Evolutionary conservation across 2,113 vertebrate genomes (phyloP), one percentile per base, ranked within the genome.

Genomic region (Oxyruncus cristatus): DNA sequence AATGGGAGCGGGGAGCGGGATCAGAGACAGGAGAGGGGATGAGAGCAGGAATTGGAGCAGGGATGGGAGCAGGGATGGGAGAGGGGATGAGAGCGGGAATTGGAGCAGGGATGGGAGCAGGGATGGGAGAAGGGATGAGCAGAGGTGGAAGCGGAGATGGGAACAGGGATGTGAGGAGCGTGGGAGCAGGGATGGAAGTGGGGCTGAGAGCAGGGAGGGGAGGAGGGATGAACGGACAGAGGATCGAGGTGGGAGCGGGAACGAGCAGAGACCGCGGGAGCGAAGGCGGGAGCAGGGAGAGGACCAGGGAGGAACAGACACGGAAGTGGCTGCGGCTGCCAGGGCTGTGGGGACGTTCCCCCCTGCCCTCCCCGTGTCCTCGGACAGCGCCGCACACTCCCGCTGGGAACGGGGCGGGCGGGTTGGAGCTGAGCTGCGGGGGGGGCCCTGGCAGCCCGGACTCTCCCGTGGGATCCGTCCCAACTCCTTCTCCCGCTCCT

Each of bases 311-410:
- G 28, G 8, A 65, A 20, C 16, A 63, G 37, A 14, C 20, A n/a
- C 27, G 44, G 44, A 33, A 47, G 66, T 13, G 44, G 33, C 12
- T 13, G 24, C 2, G 3, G 23, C 15, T 21, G 66, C 13, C 37
- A 32, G 52, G 37, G 24, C 27, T 56, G 16, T 5, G 26, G 41
- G 47, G 22, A 28, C 18, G 4, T 14, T 21, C 27, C 5, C 2
- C 14, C 14, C n/a, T 72, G 28, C 39, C 33, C 14, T 52, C 9
- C 32, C 72, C 9, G 0, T 20, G 16, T 75, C 47, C 50, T 28
- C 0, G 0, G 53, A 30, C 26, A 89, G 17, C 0, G 0, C 19
- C 9, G 37, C 14, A 2, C 14, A 0, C 32, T 62, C 62, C 0
- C 32, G 50, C 11, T n/a, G 67, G 46, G n/a, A 73, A 7, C 4